These are phyloP conservation scores for Pseudobourletiella spinata DNA, from an alignment of 1,140 invertebrate genomes.

Conservation along the genomic window DNA sequence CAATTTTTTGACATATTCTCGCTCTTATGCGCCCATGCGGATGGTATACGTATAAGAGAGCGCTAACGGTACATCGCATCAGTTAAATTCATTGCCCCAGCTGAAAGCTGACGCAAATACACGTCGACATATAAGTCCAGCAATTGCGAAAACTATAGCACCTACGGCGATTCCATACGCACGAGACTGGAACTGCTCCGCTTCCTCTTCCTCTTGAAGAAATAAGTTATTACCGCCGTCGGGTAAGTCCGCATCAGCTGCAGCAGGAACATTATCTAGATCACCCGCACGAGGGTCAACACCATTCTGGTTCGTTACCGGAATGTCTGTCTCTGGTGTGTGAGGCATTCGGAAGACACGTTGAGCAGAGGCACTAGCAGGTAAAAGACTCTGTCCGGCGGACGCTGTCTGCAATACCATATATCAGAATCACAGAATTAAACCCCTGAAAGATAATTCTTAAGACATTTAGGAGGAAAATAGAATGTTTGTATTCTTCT, in stretches of 20 bases:
- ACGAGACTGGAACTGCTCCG: background rate
- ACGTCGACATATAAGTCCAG: constrained; percentile 4
- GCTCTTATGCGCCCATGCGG: no score
- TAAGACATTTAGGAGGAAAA: no score
- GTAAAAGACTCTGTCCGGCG: background rate
- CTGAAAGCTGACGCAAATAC: background rate
- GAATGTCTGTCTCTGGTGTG: background rate
- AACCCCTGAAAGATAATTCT: no score
- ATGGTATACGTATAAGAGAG: no score
- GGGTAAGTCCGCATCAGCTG: background rate
- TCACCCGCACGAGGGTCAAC: background rate
- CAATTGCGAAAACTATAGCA: constrained; percentile 1
- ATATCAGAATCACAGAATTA: no score
- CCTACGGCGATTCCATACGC: constrained; percentile 6
- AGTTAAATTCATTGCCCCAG: background rate
- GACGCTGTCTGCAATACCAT: background rate
- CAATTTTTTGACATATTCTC: no score
- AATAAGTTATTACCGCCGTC: background rate
- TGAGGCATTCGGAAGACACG: constrained; percentile 7
- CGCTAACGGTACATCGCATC: no score
- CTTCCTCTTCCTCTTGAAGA: background rate
- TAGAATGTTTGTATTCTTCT: no score
- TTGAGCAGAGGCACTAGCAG: background rate
- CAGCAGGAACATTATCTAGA: background rate
- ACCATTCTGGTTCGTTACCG: background rate